Evolutionary conservation across 2,888 invertebrate genomes (phyloP).

Genomic region (Chirona hameri): DNA sequence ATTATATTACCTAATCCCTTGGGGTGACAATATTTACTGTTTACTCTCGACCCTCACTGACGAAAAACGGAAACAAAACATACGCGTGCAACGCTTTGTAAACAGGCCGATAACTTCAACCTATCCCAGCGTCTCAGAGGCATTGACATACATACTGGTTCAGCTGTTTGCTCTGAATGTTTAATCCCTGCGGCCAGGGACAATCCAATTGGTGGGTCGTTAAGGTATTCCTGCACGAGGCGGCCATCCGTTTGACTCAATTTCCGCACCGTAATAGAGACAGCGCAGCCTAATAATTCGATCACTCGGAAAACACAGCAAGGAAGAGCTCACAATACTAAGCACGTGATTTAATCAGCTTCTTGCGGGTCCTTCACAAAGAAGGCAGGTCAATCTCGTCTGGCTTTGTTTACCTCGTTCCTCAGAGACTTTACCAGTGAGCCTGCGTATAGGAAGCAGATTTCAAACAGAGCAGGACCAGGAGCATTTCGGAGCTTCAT

Average conservation of each 20-base stretch:
- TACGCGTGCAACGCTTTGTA: not conserved
- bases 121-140: not conserved
- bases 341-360: not conserved
- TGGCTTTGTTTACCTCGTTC: too few species aligned
- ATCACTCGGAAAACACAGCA: not conserved
- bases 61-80: not conserved
- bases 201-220: not conserved
- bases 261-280: not conserved
- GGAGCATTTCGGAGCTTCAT: too few species aligned
- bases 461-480: too few species aligned
- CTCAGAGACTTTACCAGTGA: too few species aligned
- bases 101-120: not conserved
- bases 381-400: too few species aligned
- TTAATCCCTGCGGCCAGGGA: not conserved
- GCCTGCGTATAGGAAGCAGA: too few species aligned
- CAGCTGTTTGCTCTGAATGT: not conserved
- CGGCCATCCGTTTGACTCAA: slow-evolving; percentile 3
- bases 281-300: not conserved
- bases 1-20: too few species aligned
- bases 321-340: not conserved
- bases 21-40: too few species aligned
- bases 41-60: too few species aligned
- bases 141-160: not conserved
- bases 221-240: not conserved
- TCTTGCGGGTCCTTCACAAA: not conserved